Evolutionary conservation across 2,888 invertebrate genomes (phyloP), one percentile per base, ranked within the genome.

Genomic region (Auanema sp.): DNA sequence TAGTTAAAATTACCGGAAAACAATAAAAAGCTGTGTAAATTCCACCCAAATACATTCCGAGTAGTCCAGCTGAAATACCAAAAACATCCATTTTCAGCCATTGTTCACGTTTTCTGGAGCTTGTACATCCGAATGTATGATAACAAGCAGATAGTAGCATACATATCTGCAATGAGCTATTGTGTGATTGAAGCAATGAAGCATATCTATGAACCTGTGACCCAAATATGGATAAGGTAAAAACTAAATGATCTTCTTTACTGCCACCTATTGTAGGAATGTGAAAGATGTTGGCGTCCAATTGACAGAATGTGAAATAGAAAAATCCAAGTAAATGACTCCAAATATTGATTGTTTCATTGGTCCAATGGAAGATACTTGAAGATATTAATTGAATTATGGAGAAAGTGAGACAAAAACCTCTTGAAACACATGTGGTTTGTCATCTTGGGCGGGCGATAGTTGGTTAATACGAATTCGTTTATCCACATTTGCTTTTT

Each of bases 1-100:
- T 16, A 14, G 16, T n/a, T 6, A 16, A 58, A 49, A 41, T 21
- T 42, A 83, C 83, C 68, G 71, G 69, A 84, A 92, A 90, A 85
- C 95, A 96, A 91, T 93, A 94, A 86, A 94, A 96, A 12, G 94
- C 94, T 84, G 93, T 94, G 85, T 96, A 94, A 72, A 96, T 91
- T 60, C 94, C 95, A 25, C 93, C 93, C 70, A 93, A 90, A 85
- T 95, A 96, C 84, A 95, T 93, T 60, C 93, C 94, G 57, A 95
- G 88, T 72, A 96, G 87, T 42, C 93, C 93, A 57, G 94, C 87
- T 14, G 93, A 92, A 69, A 96, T 94, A 18, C 96, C 96, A 80
- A 94, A 90, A 63, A 96, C 88, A 84, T 96, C 96, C 83, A 91
- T 91, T 77, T 91, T 90, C 49, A 96, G 87, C 86, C 93, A 95